These are phyloP conservation scores for Apis mellifera DNA, from an alignment of 1,140 invertebrate species.

Conservation along the genomic window Amel_HAv3.1 CM009931.2:7619501-7620000, in stretches of 20 bases:
- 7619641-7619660: background rate
- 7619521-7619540: too few relatives aligned
- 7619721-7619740: conserved; percentile 16
- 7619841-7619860: conserved; percentile 24
- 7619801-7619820: conserved; percentile 26
- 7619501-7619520: too few relatives aligned
- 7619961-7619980: conserved; percentile 42
- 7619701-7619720: background rate
- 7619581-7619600: too few relatives aligned
- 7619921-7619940: conserved; percentile 16
- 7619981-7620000: conserved; percentile 55
- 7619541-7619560: too few relatives aligned
- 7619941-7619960: background rate
- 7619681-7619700: too few relatives aligned
- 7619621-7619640: too few relatives aligned
- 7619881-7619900: background rate
- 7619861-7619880: conserved; percentile 25
- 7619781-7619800: background rate
- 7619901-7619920: conserved; percentile 33
- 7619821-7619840: conserved; percentile 19
- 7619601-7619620: too few relatives aligned
- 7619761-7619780: background rate
- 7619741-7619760: conserved; percentile 22
- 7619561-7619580: too few relatives aligned
- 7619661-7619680: background rate